These are phyloP conservation scores for Benitochromis conjunctus DNA, from an alignment of 2,113 vertebrate species.

Conservation along the genomic window DNA sequence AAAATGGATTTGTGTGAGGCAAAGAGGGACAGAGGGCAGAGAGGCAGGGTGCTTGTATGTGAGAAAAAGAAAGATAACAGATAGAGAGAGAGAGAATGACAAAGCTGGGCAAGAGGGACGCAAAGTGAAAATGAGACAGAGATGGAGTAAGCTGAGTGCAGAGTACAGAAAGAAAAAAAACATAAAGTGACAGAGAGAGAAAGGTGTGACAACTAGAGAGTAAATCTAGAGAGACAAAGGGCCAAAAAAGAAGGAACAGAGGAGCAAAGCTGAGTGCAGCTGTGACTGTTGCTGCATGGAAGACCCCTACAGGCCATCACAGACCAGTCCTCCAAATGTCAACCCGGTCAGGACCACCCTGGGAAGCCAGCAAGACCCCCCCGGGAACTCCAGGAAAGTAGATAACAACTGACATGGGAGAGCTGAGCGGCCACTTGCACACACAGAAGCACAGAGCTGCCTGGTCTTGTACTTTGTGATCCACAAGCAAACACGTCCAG, in stretches of 20 bases:
- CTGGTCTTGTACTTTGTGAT: not conserved
- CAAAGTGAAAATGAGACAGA: slow-evolving; percentile 31
- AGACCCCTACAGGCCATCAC: slow-evolving; percentile 37
- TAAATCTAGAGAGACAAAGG: slow-evolving; percentile 45
- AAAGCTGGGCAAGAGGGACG: not conserved
- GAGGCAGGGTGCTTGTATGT: not conserved
- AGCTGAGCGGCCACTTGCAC: slow-evolving; percentile 1
- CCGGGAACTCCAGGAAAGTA: slow-evolving; percentile 43
- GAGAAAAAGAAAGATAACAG: not conserved
- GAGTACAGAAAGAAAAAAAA: not conserved
- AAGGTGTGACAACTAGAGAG: slow-evolving; percentile 37
- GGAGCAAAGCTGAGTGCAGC: not conserved
- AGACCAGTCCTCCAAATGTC: slow-evolving; percentile 64
- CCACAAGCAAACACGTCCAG: not conserved
- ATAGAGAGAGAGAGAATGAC: not conserved
- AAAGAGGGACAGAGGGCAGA: not conserved
- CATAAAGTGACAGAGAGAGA: slow-evolving; percentile 17
- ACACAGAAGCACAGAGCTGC: not conserved
- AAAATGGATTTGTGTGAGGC: not conserved
- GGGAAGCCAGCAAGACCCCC: slow-evolving; percentile 40
- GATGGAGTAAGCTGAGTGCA: slow-evolving; percentile 6
- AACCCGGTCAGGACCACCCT: slow-evolving; percentile 53
- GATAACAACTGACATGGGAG: slow-evolving; percentile 52
- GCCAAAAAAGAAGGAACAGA: not conserved
- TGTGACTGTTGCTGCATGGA: slow-evolving; percentile 40